phyloP scores from a whole-genome alignment of 2,797 vertebrate genomes.

The Botia kubotai region DNA sequence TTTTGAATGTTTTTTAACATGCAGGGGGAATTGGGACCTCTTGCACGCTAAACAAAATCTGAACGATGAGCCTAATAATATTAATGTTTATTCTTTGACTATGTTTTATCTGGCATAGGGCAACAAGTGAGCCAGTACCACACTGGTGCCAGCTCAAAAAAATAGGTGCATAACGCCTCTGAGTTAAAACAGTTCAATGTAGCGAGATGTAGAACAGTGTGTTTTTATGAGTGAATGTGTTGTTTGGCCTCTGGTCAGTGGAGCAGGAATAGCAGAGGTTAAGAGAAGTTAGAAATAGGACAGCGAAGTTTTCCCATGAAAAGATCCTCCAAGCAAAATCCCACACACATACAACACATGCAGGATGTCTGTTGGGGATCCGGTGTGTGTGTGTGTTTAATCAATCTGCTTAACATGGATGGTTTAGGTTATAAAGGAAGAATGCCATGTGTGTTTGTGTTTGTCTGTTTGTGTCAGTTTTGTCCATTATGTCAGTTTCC shows the following conservation, averaged over 20 bases:
- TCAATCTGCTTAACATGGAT: conserved; percentile 16
- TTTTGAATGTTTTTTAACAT: too few relatives aligned
- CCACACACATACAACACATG: background rate
- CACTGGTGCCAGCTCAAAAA: background rate
- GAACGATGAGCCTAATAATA: too few relatives aligned
- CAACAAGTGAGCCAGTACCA: too few relatives aligned
- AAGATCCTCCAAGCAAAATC: conserved; percentile 10
- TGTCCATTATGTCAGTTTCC: background rate
- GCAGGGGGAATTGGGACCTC: too few relatives aligned
- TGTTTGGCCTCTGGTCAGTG: conserved; percentile 31
- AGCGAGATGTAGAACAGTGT: conserved; percentile 3
- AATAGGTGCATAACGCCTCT: background rate
- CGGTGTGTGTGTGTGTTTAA: background rate
- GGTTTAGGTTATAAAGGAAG: conserved; percentile 9
- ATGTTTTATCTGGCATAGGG: too few relatives aligned
- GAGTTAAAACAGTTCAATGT: conserved; percentile 5
- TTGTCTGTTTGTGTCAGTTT: conserved; percentile 4
- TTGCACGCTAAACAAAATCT: too few relatives aligned
- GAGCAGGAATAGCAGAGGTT: conserved; percentile 36
- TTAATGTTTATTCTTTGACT: too few relatives aligned
- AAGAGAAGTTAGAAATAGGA: conserved; percentile 29
- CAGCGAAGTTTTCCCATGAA: conserved; percentile 38
- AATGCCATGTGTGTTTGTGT: background rate
- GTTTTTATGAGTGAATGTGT: conserved; percentile 27
- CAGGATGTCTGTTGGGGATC: background rate